Base-by-base conservation (phyloP, 2,888 invertebrate species). In the Nomada goodeniana region DNA sequence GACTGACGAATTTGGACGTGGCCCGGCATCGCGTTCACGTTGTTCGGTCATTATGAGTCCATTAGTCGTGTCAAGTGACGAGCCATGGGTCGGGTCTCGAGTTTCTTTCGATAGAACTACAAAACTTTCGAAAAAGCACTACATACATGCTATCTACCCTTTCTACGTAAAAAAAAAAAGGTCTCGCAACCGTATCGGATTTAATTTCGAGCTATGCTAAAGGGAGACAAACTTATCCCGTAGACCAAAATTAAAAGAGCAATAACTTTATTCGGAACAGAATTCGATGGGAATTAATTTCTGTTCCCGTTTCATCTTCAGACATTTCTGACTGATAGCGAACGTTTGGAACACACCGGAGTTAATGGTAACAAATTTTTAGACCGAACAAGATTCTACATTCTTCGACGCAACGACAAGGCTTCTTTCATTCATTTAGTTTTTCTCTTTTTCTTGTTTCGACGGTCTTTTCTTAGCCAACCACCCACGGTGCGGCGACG, bases 51-150 rank as follows among this genome's bases (percentile, higher is more conserved):
- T 91, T 91, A 91, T 74, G 85, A 80, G 81, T 72, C 90, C 88
- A 91, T 91, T 91, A 91, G 90, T 86, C 86, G 86, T 86, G 78
- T 88, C 85, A 67, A 84, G 67, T 87, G 86, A 86, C 87, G 59
- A 71, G 60, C 73, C 71, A 53, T 65, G 68, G 61, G 59, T 64
- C 85, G 59, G 36, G 70, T 71, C 80, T 86, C 85, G 67, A 18
- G 26, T 86, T 86, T 77, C 86, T 10, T 70, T 76, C 57, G 63
- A 57, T 29, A 76, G 36, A 78, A 50, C 57, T 18, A 52, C 64
- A 60, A 26, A 61, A 59, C 47, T 57, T 9, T n/a, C 10, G n/a
- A 13, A 26, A 60, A 53, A 47, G 13, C 15, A 0, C 13, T 4
- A 47, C 47, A 47, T 47, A 10, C 10, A 1, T 7, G 36, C 36